Conservation (phyloP, 64 coral and sea anemone genomes). For the Acropora tenuis region DNA sequence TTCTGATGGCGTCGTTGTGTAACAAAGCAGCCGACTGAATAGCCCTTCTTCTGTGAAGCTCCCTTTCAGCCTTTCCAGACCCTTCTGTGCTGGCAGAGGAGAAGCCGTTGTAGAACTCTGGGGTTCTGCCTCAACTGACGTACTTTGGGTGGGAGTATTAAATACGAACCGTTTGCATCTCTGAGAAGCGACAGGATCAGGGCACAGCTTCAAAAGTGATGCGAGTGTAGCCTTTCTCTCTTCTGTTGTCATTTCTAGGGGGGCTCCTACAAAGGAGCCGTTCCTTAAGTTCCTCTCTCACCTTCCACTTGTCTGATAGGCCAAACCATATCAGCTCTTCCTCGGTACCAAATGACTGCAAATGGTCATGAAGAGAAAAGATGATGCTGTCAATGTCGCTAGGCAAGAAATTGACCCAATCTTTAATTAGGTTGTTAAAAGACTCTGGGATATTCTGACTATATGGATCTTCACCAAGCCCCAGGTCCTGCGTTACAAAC, state of each 20-base stretch:
- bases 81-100: not conserved
- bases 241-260: not conserved
- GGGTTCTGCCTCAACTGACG: not conserved
- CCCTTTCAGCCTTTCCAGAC: not conserved
- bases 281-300: constrained; percentile 7
- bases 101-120: not conserved
- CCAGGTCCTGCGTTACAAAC: constrained; percentile 8
- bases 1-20: not conserved
- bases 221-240: not conserved
- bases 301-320: constrained; percentile 58
- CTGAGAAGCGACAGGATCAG: not conserved
- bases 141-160: not conserved
- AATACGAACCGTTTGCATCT: constrained; percentile 13
- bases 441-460: constrained; percentile 45
- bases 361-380: constrained; percentile 34
- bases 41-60: not conserved
- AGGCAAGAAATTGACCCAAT: constrained; percentile 42
- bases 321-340: constrained; percentile 59
- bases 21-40: not conserved
- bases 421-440: constrained; percentile 3
- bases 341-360: constrained; percentile 31
- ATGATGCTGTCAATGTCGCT: constrained; percentile 44
- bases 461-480: constrained; percentile 16
- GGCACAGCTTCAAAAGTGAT: constrained; percentile 6
- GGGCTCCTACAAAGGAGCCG: not conserved